Conservation (phyloP, 2,888 invertebrate species). For the Hirtodrosophila cameraria region DNA sequence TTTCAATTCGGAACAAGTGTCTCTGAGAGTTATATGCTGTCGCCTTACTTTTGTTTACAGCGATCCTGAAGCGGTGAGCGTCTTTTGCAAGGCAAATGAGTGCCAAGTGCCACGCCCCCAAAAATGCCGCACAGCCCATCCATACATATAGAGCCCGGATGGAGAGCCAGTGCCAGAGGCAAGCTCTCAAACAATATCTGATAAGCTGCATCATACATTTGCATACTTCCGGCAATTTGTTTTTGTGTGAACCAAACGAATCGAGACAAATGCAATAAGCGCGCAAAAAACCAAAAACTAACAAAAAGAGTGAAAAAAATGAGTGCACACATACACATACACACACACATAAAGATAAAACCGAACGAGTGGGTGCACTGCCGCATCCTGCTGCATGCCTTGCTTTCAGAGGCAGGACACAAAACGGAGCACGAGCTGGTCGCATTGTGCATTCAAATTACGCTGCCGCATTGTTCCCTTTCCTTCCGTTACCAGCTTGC, state of each 20-base stretch:
- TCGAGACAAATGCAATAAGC: conserved; percentile 79
- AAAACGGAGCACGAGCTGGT: conserved; percentile 35
- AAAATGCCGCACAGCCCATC: neutral
- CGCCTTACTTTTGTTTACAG: conserved; percentile 70
- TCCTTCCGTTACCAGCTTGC: conserved; percentile 30
- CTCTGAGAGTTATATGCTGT: conserved; percentile 72
- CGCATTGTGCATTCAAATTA: conserved; percentile 78
- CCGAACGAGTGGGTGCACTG: conserved; percentile 55
- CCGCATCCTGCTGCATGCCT: conserved; percentile 52
- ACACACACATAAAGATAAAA: conserved; percentile 63
- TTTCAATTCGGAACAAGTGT: conserved; percentile 73
- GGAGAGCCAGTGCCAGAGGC: conserved; percentile 19
- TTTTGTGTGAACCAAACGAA: conserved; percentile 76
- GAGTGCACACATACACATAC: conserved; percentile 31
- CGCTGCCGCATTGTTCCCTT: conserved; percentile 57
- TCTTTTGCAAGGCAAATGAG: conserved; percentile 78
- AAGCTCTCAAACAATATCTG: conserved; percentile 76
- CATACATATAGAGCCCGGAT: neutral
- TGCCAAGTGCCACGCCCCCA: conserved; percentile 51
- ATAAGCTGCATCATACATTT: conserved; percentile 78
- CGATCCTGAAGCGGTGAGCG: conserved; percentile 31
- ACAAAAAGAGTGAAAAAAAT: conserved; percentile 17
- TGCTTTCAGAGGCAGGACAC: conserved; percentile 28
- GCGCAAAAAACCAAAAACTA: conserved; percentile 28
- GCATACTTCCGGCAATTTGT: conserved; percentile 80